Conservation (phyloP, 2,888 invertebrate genomes). For the Erebia palarica region DNA sequence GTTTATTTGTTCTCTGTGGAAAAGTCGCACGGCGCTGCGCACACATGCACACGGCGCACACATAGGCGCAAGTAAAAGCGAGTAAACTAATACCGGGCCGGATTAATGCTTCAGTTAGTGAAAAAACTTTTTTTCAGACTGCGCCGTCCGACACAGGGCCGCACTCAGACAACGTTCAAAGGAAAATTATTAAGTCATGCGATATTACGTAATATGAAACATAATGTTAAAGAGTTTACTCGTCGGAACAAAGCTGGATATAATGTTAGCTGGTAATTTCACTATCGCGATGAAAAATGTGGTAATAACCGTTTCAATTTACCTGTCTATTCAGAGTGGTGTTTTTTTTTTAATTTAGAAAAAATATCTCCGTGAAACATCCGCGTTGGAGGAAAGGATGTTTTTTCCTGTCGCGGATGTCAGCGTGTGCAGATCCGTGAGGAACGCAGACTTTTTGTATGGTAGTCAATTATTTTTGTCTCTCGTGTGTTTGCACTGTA, state of each 20-base stretch:
- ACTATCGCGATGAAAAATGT: conserved; percentile 33
- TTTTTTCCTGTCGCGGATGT: too few relatives aligned
- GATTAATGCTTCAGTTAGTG: conserved; percentile 83
- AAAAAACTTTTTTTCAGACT: conserved; percentile 82
- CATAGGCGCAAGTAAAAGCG: conserved; percentile 71
- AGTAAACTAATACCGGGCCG: conserved; percentile 82
- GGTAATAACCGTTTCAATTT: neutral
- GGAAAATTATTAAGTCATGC: conserved; percentile 40
- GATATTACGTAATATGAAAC: conserved; percentile 41
- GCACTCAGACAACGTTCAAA: conserved; percentile 55
- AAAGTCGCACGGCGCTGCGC: conserved; percentile 73
- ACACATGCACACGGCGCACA: conserved; percentile 65
- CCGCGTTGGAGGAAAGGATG: too few relatives aligned
- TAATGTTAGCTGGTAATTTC: conserved; percentile 25
- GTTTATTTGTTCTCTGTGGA: conserved; percentile 64
- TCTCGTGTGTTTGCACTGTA: too few relatives aligned
- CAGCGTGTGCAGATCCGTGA: too few relatives aligned
- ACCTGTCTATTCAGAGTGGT: conserved; percentile 2
- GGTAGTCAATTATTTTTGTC: too few relatives aligned
- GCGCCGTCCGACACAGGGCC: conserved; percentile 76
- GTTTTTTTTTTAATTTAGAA: neutral
- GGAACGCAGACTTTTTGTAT: too few relatives aligned
- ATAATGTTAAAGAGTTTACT: conserved; percentile 37
- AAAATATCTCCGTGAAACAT: neutral
- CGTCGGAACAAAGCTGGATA: conserved; percentile 25